phyloP scores from a whole-genome alignment of 2,113 vertebrate genomes.

The Siniperca knerii region DNA sequence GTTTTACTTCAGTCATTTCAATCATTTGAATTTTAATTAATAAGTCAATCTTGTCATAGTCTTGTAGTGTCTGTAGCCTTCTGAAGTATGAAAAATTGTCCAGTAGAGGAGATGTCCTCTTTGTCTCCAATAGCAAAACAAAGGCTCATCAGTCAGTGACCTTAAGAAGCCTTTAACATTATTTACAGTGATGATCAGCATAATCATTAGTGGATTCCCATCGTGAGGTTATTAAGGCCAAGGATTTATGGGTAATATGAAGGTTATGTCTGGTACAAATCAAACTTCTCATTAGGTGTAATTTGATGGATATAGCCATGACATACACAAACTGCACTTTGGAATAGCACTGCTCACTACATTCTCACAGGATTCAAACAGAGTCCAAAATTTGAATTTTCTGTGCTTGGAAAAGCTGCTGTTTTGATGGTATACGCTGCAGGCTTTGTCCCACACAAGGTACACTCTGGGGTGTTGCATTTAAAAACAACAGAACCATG shows the following conservation, averaged over 20 bases:
- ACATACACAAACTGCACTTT: not conserved
- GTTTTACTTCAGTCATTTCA: not conserved
- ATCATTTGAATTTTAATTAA: not conserved
- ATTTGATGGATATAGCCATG: constrained; percentile 6
- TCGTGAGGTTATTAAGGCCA: not conserved
- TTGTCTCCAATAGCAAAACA: constrained; percentile 12
- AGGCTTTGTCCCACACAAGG: constrained; percentile 20
- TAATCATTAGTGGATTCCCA: constrained; percentile 6
- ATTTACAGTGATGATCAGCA: constrained; percentile 30
- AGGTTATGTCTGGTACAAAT: constrained; percentile 17
- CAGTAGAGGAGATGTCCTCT: constrained; percentile 70
- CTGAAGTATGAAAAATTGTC: constrained; percentile 65
- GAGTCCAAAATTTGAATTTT: constrained; percentile 19
- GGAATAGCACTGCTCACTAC: not conserved
- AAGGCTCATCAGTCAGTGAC: constrained; percentile 20
- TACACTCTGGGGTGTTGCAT: constrained; percentile 28
- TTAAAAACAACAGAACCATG: constrained; percentile 45
- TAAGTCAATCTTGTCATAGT: not conserved
- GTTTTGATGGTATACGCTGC: not conserved
- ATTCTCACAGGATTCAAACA: constrained; percentile 6
- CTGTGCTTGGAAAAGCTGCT: not conserved
- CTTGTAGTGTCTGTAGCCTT: constrained; percentile 50
- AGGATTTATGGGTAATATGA: constrained; percentile 23
- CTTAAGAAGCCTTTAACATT: not conserved
- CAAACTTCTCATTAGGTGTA: constrained; percentile 15